phyloP scores from a whole-genome alignment of 2,797 vertebrate species.

The Crax fasciolata region DNA sequence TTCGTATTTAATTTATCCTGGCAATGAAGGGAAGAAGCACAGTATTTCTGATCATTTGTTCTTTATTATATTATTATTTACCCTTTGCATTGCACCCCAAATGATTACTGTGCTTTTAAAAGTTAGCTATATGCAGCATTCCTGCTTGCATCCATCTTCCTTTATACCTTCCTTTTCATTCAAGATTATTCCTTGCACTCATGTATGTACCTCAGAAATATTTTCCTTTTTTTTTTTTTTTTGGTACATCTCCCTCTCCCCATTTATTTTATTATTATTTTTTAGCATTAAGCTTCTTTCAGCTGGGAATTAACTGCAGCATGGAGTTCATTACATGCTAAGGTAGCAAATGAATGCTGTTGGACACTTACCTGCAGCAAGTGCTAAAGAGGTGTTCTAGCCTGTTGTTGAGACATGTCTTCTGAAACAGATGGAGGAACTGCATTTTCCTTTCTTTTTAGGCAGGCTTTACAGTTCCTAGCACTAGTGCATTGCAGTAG shows the following conservation, averaged over 20 bases:
- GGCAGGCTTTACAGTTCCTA: neutral
- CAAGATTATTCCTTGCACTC: neutral
- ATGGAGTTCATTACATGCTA: neutral
- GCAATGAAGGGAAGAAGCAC: neutral
- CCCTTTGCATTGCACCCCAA: neutral
- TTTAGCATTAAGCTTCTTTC: neutral
- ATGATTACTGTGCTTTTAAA: neutral
- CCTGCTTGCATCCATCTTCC: neutral
- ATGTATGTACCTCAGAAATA: neutral
- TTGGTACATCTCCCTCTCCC: neutral
- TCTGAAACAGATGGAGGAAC: neutral
- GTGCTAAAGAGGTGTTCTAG: neutral
- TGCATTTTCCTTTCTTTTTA: neutral
- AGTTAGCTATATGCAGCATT: neutral
- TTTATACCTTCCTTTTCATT: neutral
- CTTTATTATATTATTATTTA: neutral
- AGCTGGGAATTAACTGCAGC: neutral
- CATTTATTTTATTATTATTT: neutral
- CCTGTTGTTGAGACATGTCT: neutral
- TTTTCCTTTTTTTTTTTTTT: accelerated
- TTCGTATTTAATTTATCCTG: neutral
- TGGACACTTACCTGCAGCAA: neutral
- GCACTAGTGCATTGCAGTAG: neutral
- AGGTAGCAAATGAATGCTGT: neutral
- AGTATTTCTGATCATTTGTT: conserved; percentile 14